Conservation (phyloP, 2,888 invertebrate genomes). For the Deilephila porcellus region DNA sequence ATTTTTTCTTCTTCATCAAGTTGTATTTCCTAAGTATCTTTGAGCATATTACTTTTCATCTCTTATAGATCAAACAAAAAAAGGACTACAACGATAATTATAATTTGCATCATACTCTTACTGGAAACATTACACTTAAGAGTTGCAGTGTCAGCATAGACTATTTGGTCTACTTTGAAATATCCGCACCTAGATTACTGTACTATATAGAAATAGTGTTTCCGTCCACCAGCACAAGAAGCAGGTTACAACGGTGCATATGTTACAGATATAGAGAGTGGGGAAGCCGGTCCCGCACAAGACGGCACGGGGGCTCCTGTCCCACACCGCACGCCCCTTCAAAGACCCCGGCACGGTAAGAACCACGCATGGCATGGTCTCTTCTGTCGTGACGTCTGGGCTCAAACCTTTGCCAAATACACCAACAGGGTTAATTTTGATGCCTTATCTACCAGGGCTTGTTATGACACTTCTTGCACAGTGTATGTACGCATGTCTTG, state of each 20-base stretch:
- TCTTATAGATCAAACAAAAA: too few species aligned
- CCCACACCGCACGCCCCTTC: constrained; percentile 38
- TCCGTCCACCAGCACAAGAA: background rate
- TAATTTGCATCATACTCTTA: too few species aligned
- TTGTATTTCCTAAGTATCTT: too few species aligned
- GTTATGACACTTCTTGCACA: constrained; percentile 10
- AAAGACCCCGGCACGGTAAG: constrained; percentile 60
- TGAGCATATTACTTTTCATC: too few species aligned
- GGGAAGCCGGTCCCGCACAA: constrained; percentile 49
- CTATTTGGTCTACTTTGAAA: background rate
- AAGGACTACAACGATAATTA: too few species aligned
- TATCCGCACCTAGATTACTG: background rate
- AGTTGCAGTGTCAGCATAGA: too few species aligned
- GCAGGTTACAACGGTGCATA: background rate
- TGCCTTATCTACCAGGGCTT: background rate
- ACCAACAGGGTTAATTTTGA: background rate
- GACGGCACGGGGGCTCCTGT: constrained; percentile 49
- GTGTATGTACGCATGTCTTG: constrained; percentile 3
- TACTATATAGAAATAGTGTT: background rate
- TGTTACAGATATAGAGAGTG: constrained; percentile 74
- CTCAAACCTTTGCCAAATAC: background rate
- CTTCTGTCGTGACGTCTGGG: constrained; percentile 28
- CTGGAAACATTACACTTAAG: too few species aligned
- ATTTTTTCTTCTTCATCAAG: too few species aligned
- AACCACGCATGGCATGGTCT: constrained; percentile 54